Percentiles rank a stretch among this genome's conserved stretches.
Conservation (phyloP, 1,140 invertebrate species). For the Drosophila quadrilineata region DNA sequence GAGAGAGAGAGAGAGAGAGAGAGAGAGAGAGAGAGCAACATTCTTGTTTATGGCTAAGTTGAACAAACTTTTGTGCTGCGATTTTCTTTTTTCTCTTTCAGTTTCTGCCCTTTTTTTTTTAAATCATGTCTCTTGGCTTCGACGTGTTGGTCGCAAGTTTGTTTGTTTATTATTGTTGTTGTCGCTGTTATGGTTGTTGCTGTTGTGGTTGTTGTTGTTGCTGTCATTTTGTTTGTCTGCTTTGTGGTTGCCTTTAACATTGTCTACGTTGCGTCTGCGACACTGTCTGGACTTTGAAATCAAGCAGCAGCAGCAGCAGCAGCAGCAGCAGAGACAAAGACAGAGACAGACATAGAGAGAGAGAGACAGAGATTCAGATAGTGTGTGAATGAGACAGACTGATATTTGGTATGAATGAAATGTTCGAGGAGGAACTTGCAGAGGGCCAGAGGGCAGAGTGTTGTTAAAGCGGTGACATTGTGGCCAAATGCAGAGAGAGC, state of each 20-base stretch:
- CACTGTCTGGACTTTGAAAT: conserved; percentile 26
- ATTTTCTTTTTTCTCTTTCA: too few species aligned
- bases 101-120: too few species aligned
- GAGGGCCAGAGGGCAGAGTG: not conserved
- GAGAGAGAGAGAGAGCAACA: conserved; percentile 6
- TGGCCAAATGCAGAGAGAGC: not conserved
- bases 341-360: not conserved
- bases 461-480: conserved; percentile 21
- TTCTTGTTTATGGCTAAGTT: too few species aligned
- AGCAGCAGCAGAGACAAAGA: not conserved
- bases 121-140: conserved; percentile 32
- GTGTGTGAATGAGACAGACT: too few species aligned
- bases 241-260: conserved; percentile 28
- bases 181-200: not conserved
- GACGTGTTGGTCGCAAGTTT: not conserved
- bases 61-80: conserved; percentile 33
- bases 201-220: conserved; percentile 28
- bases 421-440: not conserved
- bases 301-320: too few species aligned
- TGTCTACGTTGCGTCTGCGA: conserved; percentile 54
- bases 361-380: too few species aligned
- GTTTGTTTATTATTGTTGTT: conserved; percentile 7
- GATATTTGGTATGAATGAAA: too few species aligned
- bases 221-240: conserved; percentile 28
- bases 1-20: not conserved